These are phyloP conservation scores for Aphidius colemani DNA, from an alignment of 2,888 invertebrate species.

Conservation along the genomic window DNA sequence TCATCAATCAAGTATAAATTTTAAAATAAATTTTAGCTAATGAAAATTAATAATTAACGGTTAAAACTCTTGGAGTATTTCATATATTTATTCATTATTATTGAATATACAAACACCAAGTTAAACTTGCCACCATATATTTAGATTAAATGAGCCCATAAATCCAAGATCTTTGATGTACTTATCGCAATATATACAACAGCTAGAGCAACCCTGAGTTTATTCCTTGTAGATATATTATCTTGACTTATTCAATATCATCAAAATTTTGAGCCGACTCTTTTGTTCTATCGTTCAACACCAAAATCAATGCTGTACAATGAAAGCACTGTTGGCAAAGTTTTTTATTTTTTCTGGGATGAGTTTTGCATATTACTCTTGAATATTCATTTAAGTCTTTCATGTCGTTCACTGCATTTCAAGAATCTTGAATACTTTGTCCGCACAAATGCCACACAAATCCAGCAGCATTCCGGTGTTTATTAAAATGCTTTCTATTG, in stretches of 20 bases:
- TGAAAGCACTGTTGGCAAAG: slow-evolving; percentile 42
- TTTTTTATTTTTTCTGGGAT: slow-evolving; percentile 32
- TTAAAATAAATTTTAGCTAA: background rate
- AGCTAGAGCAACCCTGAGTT: background rate
- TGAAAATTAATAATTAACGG: background rate
- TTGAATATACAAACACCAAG: background rate
- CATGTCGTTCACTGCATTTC: slow-evolving; percentile 39
- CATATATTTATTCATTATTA: background rate
- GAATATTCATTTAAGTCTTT: slow-evolving; percentile 48
- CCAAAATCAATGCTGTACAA: slow-evolving; percentile 18
- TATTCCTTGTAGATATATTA: slow-evolving; percentile 12
- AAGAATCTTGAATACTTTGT: slow-evolving; percentile 48
- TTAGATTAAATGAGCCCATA: too few relatives aligned
- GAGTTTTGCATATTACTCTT: slow-evolving; percentile 45
- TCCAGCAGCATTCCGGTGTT: slow-evolving; percentile 33
- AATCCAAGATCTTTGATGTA: too few relatives aligned
- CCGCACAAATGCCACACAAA: slow-evolving; percentile 26
- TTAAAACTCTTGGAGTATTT: background rate
- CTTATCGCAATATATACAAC: too few relatives aligned
- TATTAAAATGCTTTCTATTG: slow-evolving; percentile 32
- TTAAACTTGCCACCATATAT: background rate
- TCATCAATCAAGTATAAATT: slow-evolving; percentile 17
- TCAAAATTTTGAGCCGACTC: slow-evolving; percentile 35
- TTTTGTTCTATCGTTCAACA: slow-evolving; percentile 38
- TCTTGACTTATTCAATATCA: too few relatives aligned